Percentiles rank a stretch among this genome's conserved stretches.
Conservation (phyloP, 2,113 vertebrate genomes). For the Alosa alosa region DNA sequence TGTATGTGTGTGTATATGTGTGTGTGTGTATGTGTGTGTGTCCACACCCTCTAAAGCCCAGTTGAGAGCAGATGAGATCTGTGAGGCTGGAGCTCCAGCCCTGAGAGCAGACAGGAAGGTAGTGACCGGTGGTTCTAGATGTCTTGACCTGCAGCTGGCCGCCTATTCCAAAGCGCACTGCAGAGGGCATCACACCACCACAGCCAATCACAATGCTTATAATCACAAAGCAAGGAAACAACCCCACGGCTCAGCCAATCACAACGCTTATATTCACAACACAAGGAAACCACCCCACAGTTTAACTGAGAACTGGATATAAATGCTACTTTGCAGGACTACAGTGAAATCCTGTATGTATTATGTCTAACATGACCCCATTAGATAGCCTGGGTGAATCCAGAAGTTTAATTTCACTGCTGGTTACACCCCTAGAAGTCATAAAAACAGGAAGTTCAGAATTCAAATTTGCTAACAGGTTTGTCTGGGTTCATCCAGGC, state of each 20-base stretch:
- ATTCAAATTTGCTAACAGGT: too few relatives aligned
- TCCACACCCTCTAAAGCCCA: slow-evolving; percentile 49
- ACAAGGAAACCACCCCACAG: too few relatives aligned
- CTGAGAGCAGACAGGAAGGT: slow-evolving; percentile 43
- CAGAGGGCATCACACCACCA: not conserved
- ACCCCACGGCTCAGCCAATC: not conserved
- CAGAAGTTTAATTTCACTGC: too few relatives aligned
- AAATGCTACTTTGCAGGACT: too few relatives aligned
- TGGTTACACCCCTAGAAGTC: too few relatives aligned
- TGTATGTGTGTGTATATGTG: not conserved
- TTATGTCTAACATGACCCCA: too few relatives aligned
- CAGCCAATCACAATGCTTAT: not conserved
- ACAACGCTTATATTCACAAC: not conserved
- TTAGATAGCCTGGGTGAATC: too few relatives aligned
- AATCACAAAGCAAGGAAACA: too few relatives aligned
- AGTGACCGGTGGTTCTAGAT: slow-evolving; percentile 3
- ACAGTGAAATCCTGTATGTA: too few relatives aligned
- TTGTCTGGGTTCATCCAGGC: too few relatives aligned
- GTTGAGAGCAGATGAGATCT: slow-evolving; percentile 49
- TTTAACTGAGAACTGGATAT: too few relatives aligned
- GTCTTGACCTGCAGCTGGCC: slow-evolving; percentile 49
- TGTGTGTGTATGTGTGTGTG: not conserved
- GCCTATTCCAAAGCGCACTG: slow-evolving; percentile 44
- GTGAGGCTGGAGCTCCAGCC: slow-evolving; percentile 39
- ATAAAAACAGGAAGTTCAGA: too few relatives aligned